These are phyloP conservation scores for Calidris pugnax DNA, from an alignment of 2,113 vertebrate species.

Conservation along the genomic window DNA sequence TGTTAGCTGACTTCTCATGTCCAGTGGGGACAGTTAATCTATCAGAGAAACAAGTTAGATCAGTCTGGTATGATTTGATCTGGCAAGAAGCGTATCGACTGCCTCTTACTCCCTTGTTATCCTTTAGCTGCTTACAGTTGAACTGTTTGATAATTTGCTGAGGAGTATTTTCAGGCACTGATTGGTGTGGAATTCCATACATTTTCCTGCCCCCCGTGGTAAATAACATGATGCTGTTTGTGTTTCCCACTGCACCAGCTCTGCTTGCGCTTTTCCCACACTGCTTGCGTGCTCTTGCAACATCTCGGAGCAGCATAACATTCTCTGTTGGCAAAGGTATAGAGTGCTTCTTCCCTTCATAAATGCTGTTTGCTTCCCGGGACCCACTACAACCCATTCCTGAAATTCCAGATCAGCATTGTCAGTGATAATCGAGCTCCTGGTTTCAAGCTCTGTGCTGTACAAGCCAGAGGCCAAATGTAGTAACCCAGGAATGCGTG, in stretches of 20 bases:
- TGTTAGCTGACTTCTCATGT: neutral
- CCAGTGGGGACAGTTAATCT: neutral
- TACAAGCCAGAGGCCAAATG: slow-evolving; percentile 61
- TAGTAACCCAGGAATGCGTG: slow-evolving; percentile 67
- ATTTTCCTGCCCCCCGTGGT: neutral
- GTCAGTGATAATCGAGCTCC: slow-evolving; percentile 61
- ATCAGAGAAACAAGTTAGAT: slow-evolving; percentile 7
- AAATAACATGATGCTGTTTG: neutral
- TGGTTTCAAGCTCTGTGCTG: slow-evolving; percentile 49
- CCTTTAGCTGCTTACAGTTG: neutral
- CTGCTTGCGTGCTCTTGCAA: slow-evolving; percentile 41
- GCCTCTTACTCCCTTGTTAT: neutral
- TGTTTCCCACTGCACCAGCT: neutral
- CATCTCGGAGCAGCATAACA: slow-evolving; percentile 22
- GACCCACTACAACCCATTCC: slow-evolving; percentile 63
- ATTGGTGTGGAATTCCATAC: neutral
- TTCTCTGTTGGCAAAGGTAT: slow-evolving; percentile 39
- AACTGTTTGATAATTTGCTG: slow-evolving; percentile 17
- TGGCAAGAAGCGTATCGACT: neutral
- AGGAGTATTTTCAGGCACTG: neutral
- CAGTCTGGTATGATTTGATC: neutral
- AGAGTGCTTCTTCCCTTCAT: slow-evolving; percentile 13
- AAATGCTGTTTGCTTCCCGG: slow-evolving; percentile 39
- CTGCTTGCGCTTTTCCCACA: slow-evolving; percentile 36
- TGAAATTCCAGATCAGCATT: slow-evolving; percentile 60